phyloP scores from a whole-genome alignment of 2,113 vertebrate species.

The Galbula dea region DNA sequence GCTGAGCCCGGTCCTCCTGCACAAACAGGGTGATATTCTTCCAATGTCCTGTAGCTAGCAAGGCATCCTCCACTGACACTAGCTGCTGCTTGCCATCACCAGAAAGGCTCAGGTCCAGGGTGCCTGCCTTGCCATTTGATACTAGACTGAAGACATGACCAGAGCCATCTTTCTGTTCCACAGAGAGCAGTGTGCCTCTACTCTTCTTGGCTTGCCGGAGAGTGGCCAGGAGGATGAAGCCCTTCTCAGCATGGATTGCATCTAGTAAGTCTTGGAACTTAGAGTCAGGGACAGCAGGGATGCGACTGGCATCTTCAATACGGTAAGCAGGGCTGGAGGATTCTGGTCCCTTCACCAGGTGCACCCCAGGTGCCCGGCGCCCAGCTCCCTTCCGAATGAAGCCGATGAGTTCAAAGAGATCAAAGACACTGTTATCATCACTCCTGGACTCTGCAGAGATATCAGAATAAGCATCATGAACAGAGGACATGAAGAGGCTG shows the following conservation, averaged over 20 bases:
- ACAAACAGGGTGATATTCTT: constrained; percentile 95
- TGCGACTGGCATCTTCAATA: constrained; percentile 88
- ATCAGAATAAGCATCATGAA: background rate
- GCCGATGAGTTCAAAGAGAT: constrained; percentile 86
- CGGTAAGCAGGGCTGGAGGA: constrained; percentile 91
- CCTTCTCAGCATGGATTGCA: constrained; percentile 87
- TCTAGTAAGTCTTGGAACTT: constrained; percentile 92
- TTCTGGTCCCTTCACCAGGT: constrained; percentile 87
- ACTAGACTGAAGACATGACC: constrained; percentile 91
- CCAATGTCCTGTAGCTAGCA: constrained; percentile 89
- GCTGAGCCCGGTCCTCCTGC: constrained; percentile 90
- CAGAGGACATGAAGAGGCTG: background rate
- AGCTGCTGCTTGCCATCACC: constrained; percentile 81
- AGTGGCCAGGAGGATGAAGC: constrained; percentile 90
- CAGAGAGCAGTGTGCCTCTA: constrained; percentile 83
- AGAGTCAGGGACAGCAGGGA: constrained; percentile 85
- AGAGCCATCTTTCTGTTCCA: constrained; percentile 86
- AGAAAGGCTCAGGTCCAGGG: constrained; percentile 87
- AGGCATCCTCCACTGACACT: constrained; percentile 88
- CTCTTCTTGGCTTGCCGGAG: constrained; percentile 89
- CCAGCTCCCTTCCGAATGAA: constrained; percentile 77
- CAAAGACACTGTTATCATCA: constrained; percentile 91
- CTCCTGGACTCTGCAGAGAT: constrained; percentile 78
- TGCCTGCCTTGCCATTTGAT: constrained; percentile 90
- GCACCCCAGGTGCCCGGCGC: constrained; percentile 81